Percentiles rank a stretch among this genome's conserved stretches.
Evolutionary conservation across 2,888 invertebrate genomes (phyloP).

Genomic region (Dastarcus helophoroides): DNA sequence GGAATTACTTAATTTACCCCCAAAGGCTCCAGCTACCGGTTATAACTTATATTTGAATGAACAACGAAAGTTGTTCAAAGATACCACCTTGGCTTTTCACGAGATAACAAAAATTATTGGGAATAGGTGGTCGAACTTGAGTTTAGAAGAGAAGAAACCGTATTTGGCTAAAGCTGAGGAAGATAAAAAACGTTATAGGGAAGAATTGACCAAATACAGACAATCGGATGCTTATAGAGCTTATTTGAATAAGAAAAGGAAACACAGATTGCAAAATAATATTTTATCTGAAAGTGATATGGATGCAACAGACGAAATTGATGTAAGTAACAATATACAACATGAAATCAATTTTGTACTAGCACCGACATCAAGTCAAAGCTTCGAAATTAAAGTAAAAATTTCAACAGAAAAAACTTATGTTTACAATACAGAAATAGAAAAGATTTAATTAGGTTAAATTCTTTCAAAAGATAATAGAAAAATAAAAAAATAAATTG

Average conservation of each 20-base stretch:
- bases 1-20: conserved; percentile 39
- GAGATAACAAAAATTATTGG: conserved; percentile 46
- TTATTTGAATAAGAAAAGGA: conserved; percentile 41
- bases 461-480: no score
- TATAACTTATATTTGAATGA: conserved; percentile 46
- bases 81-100: conserved; percentile 40
- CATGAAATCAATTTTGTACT: no score
- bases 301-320: conserved; percentile 43
- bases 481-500: no score
- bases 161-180: conserved; percentile 44
- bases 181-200: conserved; percentile 44
- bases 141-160: conserved; percentile 42
- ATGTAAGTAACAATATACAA: conserved; percentile 31
- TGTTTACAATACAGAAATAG: no score
- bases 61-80: conserved; percentile 42
- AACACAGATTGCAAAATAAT: conserved; percentile 35
- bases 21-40: conserved; percentile 47
- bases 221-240: conserved; percentile 45
- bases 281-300: conserved; percentile 39
- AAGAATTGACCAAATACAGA: conserved; percentile 43
- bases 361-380: no score
- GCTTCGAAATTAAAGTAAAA: no score
- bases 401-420: no score
- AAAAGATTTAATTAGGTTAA: no score
- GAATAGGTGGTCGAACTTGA: conserved; percentile 45